Percentiles rank a stretch among this genome's conserved stretches.
phyloP scores from a whole-genome alignment of 2,113 vertebrate species.

The Aviceda subcristata region DNA sequence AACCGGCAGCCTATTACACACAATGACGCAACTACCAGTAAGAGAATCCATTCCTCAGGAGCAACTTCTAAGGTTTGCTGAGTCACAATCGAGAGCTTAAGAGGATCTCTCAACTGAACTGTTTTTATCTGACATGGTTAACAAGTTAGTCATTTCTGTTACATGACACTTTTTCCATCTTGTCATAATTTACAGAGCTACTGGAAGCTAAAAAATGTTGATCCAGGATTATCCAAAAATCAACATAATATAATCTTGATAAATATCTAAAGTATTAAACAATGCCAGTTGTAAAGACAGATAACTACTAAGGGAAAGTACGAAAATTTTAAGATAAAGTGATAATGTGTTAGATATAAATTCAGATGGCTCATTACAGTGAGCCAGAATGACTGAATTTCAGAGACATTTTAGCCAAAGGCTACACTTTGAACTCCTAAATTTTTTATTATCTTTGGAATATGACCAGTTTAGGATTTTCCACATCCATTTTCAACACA shows the following conservation, averaged over 20 bases:
- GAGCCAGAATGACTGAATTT: constrained; percentile 30
- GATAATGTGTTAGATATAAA: constrained; percentile 4
- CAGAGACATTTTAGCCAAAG: constrained; percentile 35
- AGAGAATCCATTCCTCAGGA: neutral
- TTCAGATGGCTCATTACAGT: neutral
- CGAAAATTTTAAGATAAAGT: neutral
- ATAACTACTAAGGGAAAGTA: neutral
- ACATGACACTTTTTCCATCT: neutral
- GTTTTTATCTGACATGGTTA: too few relatives aligned
- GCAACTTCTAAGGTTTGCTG: neutral
- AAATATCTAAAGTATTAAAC: neutral
- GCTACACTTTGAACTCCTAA: constrained; percentile 22
- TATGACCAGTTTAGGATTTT: constrained; percentile 15
- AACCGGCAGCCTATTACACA: neutral
- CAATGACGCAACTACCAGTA: fast-evolving
- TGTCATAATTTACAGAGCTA: neutral
- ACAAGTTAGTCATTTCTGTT: neutral
- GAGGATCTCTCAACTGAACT: neutral
- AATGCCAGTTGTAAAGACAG: neutral
- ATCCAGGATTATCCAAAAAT: neutral
- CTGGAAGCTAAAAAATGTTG: neutral
- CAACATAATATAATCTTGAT: neutral
- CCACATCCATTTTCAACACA: constrained; percentile 9
- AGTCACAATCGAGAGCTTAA: neutral
- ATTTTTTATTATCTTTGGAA: constrained; percentile 36